These are phyloP conservation scores for Carollia perspicillata DNA, from an alignment of 2,113 vertebrate genomes.

Conservation along the genomic window DNA sequence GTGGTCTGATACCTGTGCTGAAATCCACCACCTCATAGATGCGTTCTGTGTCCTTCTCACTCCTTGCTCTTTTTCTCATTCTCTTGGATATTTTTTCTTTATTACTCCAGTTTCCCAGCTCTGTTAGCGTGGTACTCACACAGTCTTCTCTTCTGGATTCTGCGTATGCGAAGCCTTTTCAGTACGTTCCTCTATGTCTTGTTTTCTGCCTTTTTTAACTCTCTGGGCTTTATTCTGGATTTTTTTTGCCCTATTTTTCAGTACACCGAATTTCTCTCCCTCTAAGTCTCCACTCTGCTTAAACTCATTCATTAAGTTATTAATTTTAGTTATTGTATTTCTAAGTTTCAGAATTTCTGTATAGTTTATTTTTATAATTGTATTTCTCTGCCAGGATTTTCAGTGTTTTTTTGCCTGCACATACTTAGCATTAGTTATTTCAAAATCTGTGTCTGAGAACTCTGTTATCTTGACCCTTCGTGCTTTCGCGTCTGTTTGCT, in stretches of 20 bases:
- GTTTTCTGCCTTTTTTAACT: not conserved
- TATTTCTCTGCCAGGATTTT: constrained; percentile 8
- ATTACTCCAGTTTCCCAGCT: not conserved
- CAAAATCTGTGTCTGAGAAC: not conserved
- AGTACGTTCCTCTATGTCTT: not conserved
- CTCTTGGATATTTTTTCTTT: not conserved
- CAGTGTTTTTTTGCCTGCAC: not conserved
- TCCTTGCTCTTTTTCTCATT: not conserved
- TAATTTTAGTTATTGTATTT: not conserved
- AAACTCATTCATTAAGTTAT: not conserved
- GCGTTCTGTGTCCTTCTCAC: not conserved
- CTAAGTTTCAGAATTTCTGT: not conserved
- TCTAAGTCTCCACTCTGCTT: not conserved
- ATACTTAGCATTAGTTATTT: not conserved
- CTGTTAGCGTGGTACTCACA: not conserved
- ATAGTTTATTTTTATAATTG: not conserved
- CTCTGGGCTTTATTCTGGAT: not conserved
- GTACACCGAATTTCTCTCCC: not conserved
- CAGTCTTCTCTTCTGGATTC: not conserved
- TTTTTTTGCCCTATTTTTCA: not conserved
- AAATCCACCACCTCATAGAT: not conserved
- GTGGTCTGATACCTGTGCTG: not conserved
- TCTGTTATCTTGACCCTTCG: not conserved
- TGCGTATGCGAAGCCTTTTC: not conserved
- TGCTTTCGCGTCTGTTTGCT: not conserved